Evolutionary conservation across 2,888 invertebrate genomes (phyloP).

Genomic region (Leptothorax acervorum): DNA sequence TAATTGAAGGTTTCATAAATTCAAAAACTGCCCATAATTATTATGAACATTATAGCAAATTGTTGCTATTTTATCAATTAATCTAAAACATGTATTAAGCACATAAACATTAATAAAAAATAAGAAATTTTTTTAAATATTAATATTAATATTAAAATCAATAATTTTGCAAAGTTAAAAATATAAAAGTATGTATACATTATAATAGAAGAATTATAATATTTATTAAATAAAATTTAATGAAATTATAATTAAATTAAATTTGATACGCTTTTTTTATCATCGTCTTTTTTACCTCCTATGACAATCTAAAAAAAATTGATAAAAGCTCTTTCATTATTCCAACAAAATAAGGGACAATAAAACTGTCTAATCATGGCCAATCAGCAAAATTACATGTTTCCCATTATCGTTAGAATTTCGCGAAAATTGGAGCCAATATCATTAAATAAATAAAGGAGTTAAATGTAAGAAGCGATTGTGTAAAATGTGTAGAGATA

Average conservation of each 20-base stretch:
- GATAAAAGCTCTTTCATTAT: neutral
- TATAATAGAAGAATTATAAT: neutral
- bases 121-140: neutral
- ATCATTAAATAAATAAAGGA: neutral
- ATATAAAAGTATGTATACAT: neutral
- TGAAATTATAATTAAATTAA: neutral
- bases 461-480: neutral
- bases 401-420: neutral
- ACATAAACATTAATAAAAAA: neutral
- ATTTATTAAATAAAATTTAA: neutral
- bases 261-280: neutral
- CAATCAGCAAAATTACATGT: neutral
- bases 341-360: conserved; percentile 3
- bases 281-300: neutral
- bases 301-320: neutral
- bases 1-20: neutral
- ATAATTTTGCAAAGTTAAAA: neutral
- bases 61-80: neutral
- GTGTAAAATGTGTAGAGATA: neutral
- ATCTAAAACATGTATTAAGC: neutral
- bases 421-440: neutral
- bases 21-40: neutral
- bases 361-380: neutral
- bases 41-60: neutral
- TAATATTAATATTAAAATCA: neutral